Evolutionary conservation across 1,140 invertebrate genomes (phyloP), one percentile per base, ranked within the genome.

Genomic region (Lasioglossum baleicum): DNA sequence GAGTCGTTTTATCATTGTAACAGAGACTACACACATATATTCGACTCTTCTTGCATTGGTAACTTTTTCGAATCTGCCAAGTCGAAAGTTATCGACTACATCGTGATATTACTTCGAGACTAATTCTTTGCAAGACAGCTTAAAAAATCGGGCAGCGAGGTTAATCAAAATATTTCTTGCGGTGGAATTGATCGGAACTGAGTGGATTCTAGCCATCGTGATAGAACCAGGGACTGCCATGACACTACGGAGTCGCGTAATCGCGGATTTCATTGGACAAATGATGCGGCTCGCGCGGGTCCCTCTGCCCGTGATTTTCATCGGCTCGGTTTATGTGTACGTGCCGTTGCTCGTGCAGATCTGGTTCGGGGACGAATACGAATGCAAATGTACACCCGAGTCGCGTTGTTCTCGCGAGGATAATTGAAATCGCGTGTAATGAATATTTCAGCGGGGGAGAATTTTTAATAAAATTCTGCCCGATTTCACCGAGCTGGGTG

Each of bases 361-460:
- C 56, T 15, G 11, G 7, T 7, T 26, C 42, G 65, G 5, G 20
- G 64, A 35, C 42, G 65, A 75, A 67, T 66, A 75, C 8, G 35
- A 56, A 75, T 26, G 73, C n/a, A 66, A 75, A 66, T 53, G 17
- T 56, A 42, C 35, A 20, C 56, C 13, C 5, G 48, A 75, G 17
- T 42, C 73, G 40, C n/a, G 48, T 22, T 53, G 44, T 13, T 48
- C 40, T 20, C 17, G 17, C 22, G 5, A 20, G 10, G 22, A 40
- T 51, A 51, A 75, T 66, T 56, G 61, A 75, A 66, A 66, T 75
- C 63, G 63, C 35, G 35, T 31, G 74, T 75, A 75, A 67, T 75
- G 64, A 68, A 75, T 75, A 44, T 75, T 58, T 75, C 74, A 44
- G 11, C 51, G 51, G 7, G 1, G 8, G 56, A 17, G 56, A 17